Conservation (phyloP, 1,140 invertebrate genomes). For the Mylabris phalerata region DNA sequence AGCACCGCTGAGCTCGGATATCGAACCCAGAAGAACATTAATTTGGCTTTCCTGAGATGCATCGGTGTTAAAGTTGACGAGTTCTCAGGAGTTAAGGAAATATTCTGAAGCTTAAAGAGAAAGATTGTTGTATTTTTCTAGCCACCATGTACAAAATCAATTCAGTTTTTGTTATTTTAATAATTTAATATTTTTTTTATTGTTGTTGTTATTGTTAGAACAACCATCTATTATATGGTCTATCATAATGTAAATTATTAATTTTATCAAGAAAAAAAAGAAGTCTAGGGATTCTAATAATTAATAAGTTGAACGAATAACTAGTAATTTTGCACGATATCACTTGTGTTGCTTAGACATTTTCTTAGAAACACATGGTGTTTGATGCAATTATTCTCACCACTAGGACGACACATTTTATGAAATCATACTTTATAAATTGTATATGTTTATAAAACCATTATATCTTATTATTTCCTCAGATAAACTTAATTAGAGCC, state of each 20-base stretch:
- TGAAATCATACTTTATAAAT: not conserved
- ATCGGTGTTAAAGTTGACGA: constrained; percentile 96
- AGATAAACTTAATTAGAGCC: not conserved
- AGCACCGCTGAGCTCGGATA: constrained; percentile 97
- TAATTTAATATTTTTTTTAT: too few species aligned
- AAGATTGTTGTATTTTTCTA: not conserved
- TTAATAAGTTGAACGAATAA: constrained; percentile 9
- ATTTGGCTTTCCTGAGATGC: constrained; percentile 99
- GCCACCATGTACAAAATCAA: too few species aligned
- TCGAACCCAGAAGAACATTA: constrained; percentile 99
- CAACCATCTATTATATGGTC: too few species aligned
- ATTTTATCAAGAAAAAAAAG: constrained; percentile 1
- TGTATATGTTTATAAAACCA: not conserved
- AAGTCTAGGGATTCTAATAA: constrained; percentile 8
- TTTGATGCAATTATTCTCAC: constrained; percentile 21
- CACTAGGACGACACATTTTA: constrained; percentile 2
- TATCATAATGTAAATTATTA: too few species aligned
- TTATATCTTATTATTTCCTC: not conserved
- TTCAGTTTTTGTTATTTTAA: too few species aligned
- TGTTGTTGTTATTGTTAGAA: too few species aligned
- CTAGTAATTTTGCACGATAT: constrained; percentile 7
- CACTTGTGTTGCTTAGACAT: constrained; percentile 13
- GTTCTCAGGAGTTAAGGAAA: constrained; percentile 76
- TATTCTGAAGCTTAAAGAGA: constrained; percentile 32
- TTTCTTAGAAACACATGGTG: constrained; percentile 21